Base-by-base conservation (phyloP, 1,140 invertebrate species). In the Drosophila miranda region DNA sequence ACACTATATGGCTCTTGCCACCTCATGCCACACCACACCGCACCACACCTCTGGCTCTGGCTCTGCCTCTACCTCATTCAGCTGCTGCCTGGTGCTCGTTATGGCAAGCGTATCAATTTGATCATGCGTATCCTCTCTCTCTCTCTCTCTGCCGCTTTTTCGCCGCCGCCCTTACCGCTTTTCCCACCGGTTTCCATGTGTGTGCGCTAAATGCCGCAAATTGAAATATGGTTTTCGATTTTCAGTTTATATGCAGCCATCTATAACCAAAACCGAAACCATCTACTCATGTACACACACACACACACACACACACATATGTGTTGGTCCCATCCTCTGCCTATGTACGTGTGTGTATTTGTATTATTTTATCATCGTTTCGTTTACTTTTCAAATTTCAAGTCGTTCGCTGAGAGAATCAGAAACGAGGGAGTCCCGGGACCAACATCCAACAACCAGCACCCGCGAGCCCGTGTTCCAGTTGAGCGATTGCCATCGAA, bases 141-240 rank as follows among this genome's bases (percentile, higher is more conserved):
- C 13, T 34, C 21, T 60, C 19, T 19, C 41, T 21, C 26, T 19
- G 14, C 50, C 38, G 41, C 16, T 34, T 43, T 48, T 8, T 8
- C 5, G 42, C 8, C 8, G 7, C 30, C 30, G 2, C 30, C 8
- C 19, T 19, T 19, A 19, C 19, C 30, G 3, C 30, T 30, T 9
- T 30, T 9, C 8, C 28, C 8, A 30, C 0, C 30, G 30, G 21
- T 48, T 38, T 43, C 46, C 70, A 42, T 50, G 54, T 77, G 55
- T 81, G 82, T 78, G 81, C 76, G 82, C 82, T 86, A 86, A 86
- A 86, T 86, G 81, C 82, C 82, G 77, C 77, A 86, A 86, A 86
- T 86, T 86, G 81, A 86, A 86, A 86, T 86, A 86, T 86, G 81
- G 81, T 86, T 86, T 86, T 86, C 81, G 81, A 86, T 86, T 86